These are phyloP conservation scores for Neodiprion fabricii DNA, from an alignment of 1,140 invertebrate species.

Conservation along the genomic window DNA sequence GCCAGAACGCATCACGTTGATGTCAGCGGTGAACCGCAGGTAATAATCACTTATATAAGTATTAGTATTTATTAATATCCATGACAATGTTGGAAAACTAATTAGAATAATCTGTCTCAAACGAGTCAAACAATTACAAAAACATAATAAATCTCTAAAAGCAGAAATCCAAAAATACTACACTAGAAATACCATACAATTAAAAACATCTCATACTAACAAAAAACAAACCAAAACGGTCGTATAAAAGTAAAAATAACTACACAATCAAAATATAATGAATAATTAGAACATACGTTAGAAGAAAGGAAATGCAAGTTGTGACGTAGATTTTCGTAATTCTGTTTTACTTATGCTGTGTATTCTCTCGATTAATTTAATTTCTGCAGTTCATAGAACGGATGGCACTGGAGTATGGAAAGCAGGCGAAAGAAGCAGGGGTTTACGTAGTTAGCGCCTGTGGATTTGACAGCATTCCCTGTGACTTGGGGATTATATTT, in stretches of 20 bases:
- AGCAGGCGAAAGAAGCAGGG: slow-evolving; percentile 76
- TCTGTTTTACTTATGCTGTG: too few relatives aligned
- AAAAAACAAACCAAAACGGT: background rate
- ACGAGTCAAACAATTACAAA: too few relatives aligned
- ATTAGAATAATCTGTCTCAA: background rate
- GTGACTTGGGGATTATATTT: slow-evolving; percentile 82
- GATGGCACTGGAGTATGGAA: slow-evolving; percentile 83
- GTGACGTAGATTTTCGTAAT: too few relatives aligned
- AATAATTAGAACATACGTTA: too few relatives aligned
- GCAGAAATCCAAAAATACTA: too few relatives aligned
- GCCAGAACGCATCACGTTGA: slow-evolving; percentile 87
- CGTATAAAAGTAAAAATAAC: too few relatives aligned
- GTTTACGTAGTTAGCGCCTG: slow-evolving; percentile 88
- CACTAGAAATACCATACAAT: slow-evolving; percentile 7
- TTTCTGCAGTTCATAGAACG: slow-evolving; percentile 79
- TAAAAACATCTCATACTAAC: slow-evolving; percentile 12
- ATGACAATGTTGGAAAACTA: background rate
- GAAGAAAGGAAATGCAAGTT: too few relatives aligned
- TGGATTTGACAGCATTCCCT: slow-evolving; percentile 89
- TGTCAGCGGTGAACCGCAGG: slow-evolving; percentile 87
- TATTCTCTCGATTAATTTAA: too few relatives aligned
- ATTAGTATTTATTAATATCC: too few relatives aligned
- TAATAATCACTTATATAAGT: slow-evolving; percentile 37
- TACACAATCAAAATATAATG: too few relatives aligned
- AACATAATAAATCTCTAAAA: too few relatives aligned